Conservation (phyloP, 2,113 vertebrate species). For the Alexandromys fortis region DNA sequence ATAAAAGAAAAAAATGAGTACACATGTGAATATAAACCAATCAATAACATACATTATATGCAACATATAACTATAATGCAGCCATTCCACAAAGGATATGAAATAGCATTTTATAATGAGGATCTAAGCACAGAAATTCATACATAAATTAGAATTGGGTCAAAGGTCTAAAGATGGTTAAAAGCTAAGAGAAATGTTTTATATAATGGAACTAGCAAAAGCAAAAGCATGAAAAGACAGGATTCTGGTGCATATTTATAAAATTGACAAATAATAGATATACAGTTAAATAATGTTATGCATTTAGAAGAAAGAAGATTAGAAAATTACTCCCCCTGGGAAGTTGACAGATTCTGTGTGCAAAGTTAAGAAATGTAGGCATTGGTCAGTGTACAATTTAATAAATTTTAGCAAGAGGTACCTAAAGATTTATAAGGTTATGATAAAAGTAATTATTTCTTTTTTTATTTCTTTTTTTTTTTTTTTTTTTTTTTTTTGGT, state of each 20-base stretch:
- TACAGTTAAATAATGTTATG: neutral
- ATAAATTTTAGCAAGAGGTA: neutral
- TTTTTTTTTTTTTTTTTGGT: no score
- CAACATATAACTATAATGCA: neutral
- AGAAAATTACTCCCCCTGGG: neutral
- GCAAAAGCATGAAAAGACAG: neutral
- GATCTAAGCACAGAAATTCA: neutral
- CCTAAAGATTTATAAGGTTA: neutral
- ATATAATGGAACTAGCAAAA: neutral
- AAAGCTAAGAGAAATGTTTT: neutral
- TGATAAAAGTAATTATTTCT: neutral
- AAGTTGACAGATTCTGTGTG: neutral
- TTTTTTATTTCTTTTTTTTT: no score
- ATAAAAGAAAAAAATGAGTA: neutral
- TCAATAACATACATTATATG: neutral
- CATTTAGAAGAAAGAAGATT: neutral
- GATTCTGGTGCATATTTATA: neutral
- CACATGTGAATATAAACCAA: neutral
- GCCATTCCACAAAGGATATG: neutral
- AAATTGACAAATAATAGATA: neutral
- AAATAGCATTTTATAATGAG: neutral
- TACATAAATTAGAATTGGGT: neutral
- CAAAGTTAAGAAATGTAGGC: neutral
- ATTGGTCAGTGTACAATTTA: neutral
- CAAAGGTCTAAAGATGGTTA: slow-evolving; percentile 25